A percentile compares a stretch with the other conserved stretches of the same genome.
Conservation (phyloP, 2,797 vertebrate genomes). For the Pseudochirops corinnae region DNA sequence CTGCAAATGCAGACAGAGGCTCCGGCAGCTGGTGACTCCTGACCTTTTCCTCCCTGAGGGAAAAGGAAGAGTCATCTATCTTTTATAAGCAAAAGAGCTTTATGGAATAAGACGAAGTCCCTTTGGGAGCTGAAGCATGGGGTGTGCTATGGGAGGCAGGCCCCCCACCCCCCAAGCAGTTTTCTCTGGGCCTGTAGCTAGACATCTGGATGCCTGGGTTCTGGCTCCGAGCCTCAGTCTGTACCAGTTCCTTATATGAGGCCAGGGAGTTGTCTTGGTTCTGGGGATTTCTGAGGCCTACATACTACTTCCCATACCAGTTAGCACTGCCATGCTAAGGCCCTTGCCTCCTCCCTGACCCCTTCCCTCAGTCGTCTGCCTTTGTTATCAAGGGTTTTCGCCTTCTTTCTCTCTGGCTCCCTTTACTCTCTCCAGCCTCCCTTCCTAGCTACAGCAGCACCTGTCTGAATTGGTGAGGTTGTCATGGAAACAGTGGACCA, state of each 20-base stretch:
- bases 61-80: constrained; percentile 29
- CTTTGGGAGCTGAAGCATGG: neutral
- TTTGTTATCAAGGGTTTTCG: neutral
- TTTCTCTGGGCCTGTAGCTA: neutral
- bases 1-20: neutral
- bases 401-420: neutral
- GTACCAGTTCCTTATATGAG: neutral
- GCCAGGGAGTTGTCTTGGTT: neutral
- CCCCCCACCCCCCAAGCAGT: neutral
- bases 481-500: constrained; percentile 60
- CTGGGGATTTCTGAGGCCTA: neutral
- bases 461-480: constrained; percentile 17
- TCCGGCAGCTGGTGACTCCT: constrained; percentile 68
- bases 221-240: neutral
- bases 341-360: neutral
- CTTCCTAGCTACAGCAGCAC: neutral
- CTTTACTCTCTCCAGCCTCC: neutral
- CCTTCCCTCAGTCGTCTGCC: neutral
- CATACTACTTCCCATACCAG: neutral
- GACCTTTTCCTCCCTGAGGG: constrained; percentile 41
- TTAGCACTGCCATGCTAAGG: neutral
- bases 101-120: neutral
- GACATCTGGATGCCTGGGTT: neutral
- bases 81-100: constrained; percentile 53
- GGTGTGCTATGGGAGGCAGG: neutral